phyloP scores from a whole-genome alignment of 2,113 vertebrate genomes.

The Paradoxurus hermaphroditus region DNA sequence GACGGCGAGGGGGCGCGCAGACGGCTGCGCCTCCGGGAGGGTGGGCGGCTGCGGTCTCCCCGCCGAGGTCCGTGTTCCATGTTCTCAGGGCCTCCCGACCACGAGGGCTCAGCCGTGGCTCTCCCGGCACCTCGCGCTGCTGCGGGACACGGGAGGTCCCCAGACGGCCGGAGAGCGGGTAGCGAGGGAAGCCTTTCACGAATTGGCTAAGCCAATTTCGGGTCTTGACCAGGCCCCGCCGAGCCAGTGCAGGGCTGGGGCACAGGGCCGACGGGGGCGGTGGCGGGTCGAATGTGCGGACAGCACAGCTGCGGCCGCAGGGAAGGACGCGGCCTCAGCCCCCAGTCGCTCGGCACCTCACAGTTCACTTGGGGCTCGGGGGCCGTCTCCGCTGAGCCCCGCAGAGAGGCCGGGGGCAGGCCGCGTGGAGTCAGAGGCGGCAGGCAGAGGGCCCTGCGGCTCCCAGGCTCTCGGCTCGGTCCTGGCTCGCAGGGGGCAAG shows the following conservation, averaged over 20 bases:
- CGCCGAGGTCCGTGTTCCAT: background rate
- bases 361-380: background rate
- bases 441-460: rapidly evolving
- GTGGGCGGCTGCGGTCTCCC: background rate
- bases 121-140: background rate
- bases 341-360: background rate
- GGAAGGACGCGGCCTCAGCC: background rate
- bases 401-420: background rate
- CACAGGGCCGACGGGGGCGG: background rate
- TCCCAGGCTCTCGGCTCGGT: background rate
- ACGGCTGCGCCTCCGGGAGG: too few relatives aligned
- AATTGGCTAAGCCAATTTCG: background rate
- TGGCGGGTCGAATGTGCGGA: rapidly evolving
- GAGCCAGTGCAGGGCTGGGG: background rate
- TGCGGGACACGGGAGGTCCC: too few relatives aligned
- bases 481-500: background rate
- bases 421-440: background rate
- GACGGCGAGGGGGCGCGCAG: background rate
- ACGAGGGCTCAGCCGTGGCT: background rate
- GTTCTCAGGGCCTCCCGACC: background rate
- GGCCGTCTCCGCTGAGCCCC: background rate
- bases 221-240: background rate
- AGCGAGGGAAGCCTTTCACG: background rate
- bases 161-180: background rate
- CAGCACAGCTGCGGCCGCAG: rapidly evolving